Conservation (phyloP, 1,140 invertebrate species). For the Heliconius hewitsoni region DNA sequence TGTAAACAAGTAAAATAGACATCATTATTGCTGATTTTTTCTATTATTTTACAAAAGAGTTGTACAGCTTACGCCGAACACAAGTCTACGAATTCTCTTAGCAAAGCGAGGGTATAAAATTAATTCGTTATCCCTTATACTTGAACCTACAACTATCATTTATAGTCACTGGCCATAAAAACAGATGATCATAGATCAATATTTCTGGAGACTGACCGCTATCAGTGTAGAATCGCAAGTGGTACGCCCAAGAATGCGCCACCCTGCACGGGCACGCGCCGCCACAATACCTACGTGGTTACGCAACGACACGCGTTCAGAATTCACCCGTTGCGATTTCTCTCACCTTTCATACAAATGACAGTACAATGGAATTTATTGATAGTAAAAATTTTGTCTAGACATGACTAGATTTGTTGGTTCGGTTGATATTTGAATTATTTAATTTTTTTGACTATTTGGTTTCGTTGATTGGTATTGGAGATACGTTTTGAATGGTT, state of each 20-base stretch:
- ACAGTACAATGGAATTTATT: slow-evolving; percentile 37
- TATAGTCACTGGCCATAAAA: background rate
- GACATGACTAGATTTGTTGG: slow-evolving; percentile 23
- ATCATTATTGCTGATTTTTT: too few relatives aligned
- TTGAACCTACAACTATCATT: too few relatives aligned
- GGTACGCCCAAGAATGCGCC: slow-evolving; percentile 31
- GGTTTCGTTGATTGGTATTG: background rate
- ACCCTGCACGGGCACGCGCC: slow-evolving; percentile 38
- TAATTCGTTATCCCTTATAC: too few relatives aligned
- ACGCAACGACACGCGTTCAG: slow-evolving; percentile 36
- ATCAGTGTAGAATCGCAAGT: slow-evolving; percentile 18
- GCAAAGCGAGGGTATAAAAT: too few relatives aligned
- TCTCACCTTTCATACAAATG: slow-evolving; percentile 33
- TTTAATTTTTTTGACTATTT: background rate
- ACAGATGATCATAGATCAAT: slow-evolving; percentile 16
- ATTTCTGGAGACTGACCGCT: slow-evolving; percentile 29
- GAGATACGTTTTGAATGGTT: background rate
- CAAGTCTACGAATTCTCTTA: too few relatives aligned
- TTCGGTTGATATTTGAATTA: slow-evolving; percentile 4
- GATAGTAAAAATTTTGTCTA: slow-evolving; percentile 37
- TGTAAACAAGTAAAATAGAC: too few relatives aligned
- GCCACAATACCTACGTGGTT: slow-evolving; percentile 33
- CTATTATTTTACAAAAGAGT: too few relatives aligned
- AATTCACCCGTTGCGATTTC: slow-evolving; percentile 37
- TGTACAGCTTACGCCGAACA: too few relatives aligned